phyloP scores from a whole-genome alignment of 2,888 invertebrate genomes.

The Cecidostiba fungosa region DNA sequence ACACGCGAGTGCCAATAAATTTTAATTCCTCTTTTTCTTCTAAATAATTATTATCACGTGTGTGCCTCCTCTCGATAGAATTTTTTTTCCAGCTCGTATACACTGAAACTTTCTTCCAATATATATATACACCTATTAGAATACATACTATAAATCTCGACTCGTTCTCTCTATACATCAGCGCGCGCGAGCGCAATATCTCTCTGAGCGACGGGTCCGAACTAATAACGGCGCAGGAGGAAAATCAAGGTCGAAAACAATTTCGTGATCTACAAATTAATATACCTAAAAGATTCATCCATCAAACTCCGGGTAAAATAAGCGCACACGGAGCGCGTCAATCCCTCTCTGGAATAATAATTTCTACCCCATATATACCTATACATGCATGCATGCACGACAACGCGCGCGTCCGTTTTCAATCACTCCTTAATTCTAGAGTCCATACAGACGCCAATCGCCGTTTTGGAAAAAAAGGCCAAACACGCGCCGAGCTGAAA shows the following conservation, averaged over 20 bases:
- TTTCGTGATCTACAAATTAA: conserved; percentile 52
- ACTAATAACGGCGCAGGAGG: not conserved
- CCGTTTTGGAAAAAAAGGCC: not conserved
- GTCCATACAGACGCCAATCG: conserved; percentile 8
- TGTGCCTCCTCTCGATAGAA: not conserved
- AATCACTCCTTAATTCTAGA: conserved; percentile 44
- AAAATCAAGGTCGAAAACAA: conserved; percentile 40
- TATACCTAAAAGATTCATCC: conserved; percentile 29
- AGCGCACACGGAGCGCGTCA: not conserved
- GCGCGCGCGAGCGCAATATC: not conserved
- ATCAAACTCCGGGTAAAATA: not conserved
- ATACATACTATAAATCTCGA: not conserved
- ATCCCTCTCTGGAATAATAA: not conserved
- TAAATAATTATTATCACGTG: not conserved
- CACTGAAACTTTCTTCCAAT: no score
- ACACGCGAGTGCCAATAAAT: no score
- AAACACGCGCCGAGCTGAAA: not conserved
- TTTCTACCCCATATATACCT: conserved; percentile 3
- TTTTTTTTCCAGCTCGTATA: no score
- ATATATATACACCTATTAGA: not conserved
- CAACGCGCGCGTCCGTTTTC: conserved; percentile 37
- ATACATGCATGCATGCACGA: not conserved
- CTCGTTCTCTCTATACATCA: not conserved
- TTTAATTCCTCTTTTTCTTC: no score
- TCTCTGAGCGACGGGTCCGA: not conserved